phyloP scores from a whole-genome alignment of 37 sponge, comb jelly and placozoan genomes.

The Beroe ovata region DNA sequence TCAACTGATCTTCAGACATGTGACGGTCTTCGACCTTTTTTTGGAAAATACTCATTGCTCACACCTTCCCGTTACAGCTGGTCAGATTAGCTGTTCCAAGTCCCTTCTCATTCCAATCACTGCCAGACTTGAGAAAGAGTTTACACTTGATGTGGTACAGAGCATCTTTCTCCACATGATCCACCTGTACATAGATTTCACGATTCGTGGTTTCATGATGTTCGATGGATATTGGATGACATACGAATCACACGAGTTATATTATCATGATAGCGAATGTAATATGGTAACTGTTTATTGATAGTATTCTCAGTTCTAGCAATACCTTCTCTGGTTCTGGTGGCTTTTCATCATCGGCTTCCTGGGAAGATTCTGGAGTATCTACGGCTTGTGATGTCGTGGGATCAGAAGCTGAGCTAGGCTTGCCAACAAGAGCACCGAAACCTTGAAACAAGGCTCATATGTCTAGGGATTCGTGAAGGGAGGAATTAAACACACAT shows the following conservation, averaged over 20 bases:
- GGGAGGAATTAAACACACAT: no score
- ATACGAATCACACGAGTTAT: no score
- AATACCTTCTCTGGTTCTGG: constrained; percentile 22
- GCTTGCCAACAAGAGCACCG: constrained; percentile 7
- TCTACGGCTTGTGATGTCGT: neutral
- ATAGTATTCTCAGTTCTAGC: no score
- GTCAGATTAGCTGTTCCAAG: constrained; percentile 46
- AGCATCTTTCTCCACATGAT: constrained; percentile 39
- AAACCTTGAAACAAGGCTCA: no score
- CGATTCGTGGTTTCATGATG: no score
- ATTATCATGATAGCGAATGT: no score
- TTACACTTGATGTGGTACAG: constrained; percentile 64
- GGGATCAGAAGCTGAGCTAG: neutral
- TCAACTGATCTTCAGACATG: no score
- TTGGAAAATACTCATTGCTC: no score
- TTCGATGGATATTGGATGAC: no score
- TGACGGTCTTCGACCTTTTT: no score
- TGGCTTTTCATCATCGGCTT: constrained; percentile 9
- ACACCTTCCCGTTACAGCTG: constrained; percentile 29
- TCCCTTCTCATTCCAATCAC: constrained; percentile 50
- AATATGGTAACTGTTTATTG: no score
- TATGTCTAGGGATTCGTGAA: no score
- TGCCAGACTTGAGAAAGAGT: constrained; percentile 59
- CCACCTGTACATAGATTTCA: constrained; percentile 44
- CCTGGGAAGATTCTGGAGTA: neutral